Conservation (phyloP, 2,888 invertebrate genomes). For the Drosophila anceps region DNA sequence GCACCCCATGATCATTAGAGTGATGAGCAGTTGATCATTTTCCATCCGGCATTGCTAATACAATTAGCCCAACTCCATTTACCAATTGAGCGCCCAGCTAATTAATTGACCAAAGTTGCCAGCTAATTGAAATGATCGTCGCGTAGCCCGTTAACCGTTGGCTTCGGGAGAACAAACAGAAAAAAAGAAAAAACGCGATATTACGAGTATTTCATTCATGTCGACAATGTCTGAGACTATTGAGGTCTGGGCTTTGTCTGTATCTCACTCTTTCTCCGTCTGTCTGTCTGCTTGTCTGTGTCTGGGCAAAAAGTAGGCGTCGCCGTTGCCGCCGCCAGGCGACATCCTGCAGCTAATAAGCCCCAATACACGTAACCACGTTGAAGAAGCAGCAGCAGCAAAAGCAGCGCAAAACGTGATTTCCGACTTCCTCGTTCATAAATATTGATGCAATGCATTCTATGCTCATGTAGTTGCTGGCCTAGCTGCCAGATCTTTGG, state of each 20-base stretch:
- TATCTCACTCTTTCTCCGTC: not conserved
- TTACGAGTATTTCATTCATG: conserved; percentile 70
- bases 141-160: conserved; percentile 72
- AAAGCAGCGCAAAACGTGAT: conserved; percentile 66
- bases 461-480: conserved; percentile 13
- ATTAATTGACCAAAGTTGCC: conserved; percentile 47
- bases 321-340: conserved; percentile 42
- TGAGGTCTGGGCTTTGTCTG: conserved; percentile 39
- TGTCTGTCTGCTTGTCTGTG: conserved; percentile 37
- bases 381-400: conserved; percentile 1
- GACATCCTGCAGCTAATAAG: conserved; percentile 76
- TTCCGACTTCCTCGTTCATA: conserved; percentile 79
- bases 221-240: conserved; percentile 30
- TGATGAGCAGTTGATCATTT: not conserved
- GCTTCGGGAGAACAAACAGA: conserved; percentile 5
- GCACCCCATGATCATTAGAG: conserved; percentile 5
- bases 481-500: conserved; percentile 28
- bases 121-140: conserved; percentile 73
- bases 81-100: conserved; percentile 28
- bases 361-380: conserved; percentile 53
- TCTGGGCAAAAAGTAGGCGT: conserved; percentile 75
- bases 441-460: conserved; percentile 65
- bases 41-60: conserved; percentile 23
- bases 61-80: conserved; percentile 12
- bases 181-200: conserved; percentile 29